Base-by-base conservation (phyloP, 2,113 vertebrate genomes). In the Glaucidium brasilianum region DNA sequence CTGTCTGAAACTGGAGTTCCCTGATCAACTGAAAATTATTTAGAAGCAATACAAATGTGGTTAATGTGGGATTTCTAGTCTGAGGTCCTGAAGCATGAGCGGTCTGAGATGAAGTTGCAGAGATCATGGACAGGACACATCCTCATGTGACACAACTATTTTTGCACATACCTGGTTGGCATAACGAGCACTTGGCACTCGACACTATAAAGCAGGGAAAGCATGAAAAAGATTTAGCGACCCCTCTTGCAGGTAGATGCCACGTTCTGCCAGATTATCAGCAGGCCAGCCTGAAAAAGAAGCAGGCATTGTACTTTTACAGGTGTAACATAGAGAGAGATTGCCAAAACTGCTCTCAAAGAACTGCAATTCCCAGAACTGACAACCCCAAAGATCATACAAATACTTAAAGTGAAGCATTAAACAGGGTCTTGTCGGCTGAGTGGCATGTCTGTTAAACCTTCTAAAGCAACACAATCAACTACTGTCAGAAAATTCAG, bases 401-500 rank as follows among this genome's bases (percentile, higher is more conserved):
- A 85, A 89, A 91, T 92, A 27, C 93, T 94, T 90, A 96, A 94
- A 96, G 88, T 87, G 94, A 96, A 95, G 95, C 88, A 91, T 96
- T 96, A 95, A 96, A 68, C 80, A 86, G 92, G 89, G 85, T 64
- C 94, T 72, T 92, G 94, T 90, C 23, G 15, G 50, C 88, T 96
- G 96, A 97, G 90, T 96, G 97, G 95, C 96, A 96, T 84, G 96
- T 96, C 96, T 96, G 94, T 93, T 96, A 97, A 97, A 94, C 83
- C 90, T 96, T 94, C 96, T 77, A 94, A 96, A 94, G 97, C 92
- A 94, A 85, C 88, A 90, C 96, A 78, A 96, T 97, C 95, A 94
- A 49, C 86, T 64, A 5, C 96, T 96, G 96, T 96, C 94, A 95
- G 86, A 66, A 96, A 81, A 97, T 96, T 94, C 95, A 92, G 94